Percentiles rank a stretch among this genome's conserved stretches.
Conservation (phyloP, 2,113 vertebrate genomes). For the Bettongia penicillata region DNA sequence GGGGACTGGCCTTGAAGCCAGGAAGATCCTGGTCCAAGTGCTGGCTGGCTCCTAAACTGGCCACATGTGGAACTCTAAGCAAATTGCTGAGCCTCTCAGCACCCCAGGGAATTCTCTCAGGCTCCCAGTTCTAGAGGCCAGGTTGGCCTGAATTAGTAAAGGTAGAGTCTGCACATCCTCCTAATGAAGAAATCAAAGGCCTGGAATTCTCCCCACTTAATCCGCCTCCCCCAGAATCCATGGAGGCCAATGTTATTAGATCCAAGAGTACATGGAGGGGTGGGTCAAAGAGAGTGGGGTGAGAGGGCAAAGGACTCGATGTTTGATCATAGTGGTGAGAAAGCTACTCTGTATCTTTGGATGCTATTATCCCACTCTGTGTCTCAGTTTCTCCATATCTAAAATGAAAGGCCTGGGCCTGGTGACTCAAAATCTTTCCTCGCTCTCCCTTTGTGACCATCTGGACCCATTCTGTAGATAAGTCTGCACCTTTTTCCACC, state of each 20-base stretch:
- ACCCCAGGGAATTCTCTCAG: too few relatives aligned
- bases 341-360: not conserved
- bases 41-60: not conserved
- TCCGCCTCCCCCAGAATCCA: too few relatives aligned
- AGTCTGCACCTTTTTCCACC: not conserved
- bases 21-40: not conserved
- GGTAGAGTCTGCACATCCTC: not conserved
- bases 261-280: too few relatives aligned
- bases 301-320: too few relatives aligned
- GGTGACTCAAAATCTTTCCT: not conserved
- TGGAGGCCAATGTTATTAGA: too few relatives aligned
- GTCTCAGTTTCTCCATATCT: not conserved
- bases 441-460: not conserved
- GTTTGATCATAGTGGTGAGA: too few relatives aligned
- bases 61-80: not conserved
- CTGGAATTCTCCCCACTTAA: not conserved
- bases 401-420: not conserved
- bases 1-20: not conserved
- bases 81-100: too few relatives aligned
- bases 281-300: too few relatives aligned
- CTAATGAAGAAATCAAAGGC: not conserved
- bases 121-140: too few relatives aligned
- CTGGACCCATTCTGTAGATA: not conserved
- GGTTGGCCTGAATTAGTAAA: not conserved
- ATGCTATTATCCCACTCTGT: not conserved